Evolutionary conservation across 2,888 invertebrate species (phyloP), one percentile per base, ranked within the genome.

Genomic region (Calephelis perditalis): DNA sequence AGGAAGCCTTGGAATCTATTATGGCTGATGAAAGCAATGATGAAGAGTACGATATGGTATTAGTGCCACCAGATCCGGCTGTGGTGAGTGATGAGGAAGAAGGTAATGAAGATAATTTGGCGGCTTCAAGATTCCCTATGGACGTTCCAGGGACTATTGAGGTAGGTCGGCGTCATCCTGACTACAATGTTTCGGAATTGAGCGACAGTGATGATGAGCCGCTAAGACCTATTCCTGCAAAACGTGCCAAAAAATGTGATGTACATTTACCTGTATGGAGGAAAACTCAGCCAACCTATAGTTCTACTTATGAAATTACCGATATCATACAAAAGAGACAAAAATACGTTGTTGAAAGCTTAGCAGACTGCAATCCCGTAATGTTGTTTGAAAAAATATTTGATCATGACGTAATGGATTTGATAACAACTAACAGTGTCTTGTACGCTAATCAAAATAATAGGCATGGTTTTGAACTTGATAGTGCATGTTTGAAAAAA

Each of bases 21-120:
- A 11, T 65, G 63, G 65, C 63, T 65, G 63, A 63, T 62, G 65
- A 63, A 65, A 63, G 61, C 61, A 63, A 63, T 63, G 63, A 65
- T 62, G 63, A 63, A 62, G 65, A 65, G 63, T 63, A 65, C 60
- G 59, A 65, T 63, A 63, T 65, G 62, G 65, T 65, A 62, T 65
- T 65, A 65, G 60, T 64, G 62, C 64, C 64, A 63, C 61, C 61
- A 57, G 66, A 64, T 62, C 66, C 66, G 56, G 58, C 58, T 62
- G 63, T 65, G 49, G 63, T 67, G 57, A 68, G 64, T 62, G 68
- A 68, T 60, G 70, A 68, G 60, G 68, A 70, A 65, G 65, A 66
- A 64, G 68, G 69, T 60, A 62, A 62, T 64, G 65, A 70, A 57
- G 67, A 68, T 60, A 61, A 68, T 63, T 63, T 68, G 63, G 62